These are phyloP conservation scores for Anguilla pacifica DNA, from an alignment of 2,797 vertebrate species.

Conservation along the genomic window DNA sequence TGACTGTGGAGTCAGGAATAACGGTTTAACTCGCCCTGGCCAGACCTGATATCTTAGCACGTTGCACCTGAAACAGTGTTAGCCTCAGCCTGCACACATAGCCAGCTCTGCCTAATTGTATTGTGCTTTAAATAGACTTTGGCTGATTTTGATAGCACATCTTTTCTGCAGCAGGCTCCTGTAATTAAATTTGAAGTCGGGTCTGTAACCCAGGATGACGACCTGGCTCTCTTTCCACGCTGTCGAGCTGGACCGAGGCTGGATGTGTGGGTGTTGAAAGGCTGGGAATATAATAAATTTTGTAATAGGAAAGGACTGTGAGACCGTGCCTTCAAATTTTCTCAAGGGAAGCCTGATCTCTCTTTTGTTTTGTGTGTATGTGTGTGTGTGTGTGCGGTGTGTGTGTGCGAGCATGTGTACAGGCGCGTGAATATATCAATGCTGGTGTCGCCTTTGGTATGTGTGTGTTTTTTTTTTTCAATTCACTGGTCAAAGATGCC, in stretches of 20 bases:
- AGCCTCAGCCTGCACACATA: background rate
- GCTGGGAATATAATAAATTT: slow-evolving; percentile 19
- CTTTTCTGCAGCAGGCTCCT: slow-evolving; percentile 6
- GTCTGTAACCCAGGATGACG: slow-evolving; percentile 3
- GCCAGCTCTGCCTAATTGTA: slow-evolving; percentile 11
- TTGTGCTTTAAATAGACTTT: slow-evolving; percentile 26
- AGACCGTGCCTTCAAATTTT: background rate
- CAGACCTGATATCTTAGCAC: background rate
- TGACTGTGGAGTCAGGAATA: background rate
- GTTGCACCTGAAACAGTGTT: background rate
- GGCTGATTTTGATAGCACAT: slow-evolving; percentile 7
- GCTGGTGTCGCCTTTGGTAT: background rate
- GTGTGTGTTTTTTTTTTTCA: background rate
- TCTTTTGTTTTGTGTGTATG: slow-evolving; percentile 25
- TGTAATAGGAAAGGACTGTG: slow-evolving; percentile 12
- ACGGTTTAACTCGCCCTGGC: slow-evolving; percentile 21
- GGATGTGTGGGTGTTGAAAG: slow-evolving; percentile 19
- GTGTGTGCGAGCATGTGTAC: slow-evolving; percentile 20
- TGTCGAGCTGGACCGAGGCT: background rate
- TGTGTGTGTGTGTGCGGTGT: slow-evolving; percentile 31
- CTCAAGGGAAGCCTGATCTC: background rate
- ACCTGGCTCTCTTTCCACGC: slow-evolving; percentile 1
- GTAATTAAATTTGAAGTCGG: slow-evolving; percentile 31
- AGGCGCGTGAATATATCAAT: slow-evolving; percentile 28
- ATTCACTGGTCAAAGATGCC: background rate